These are phyloP conservation scores for Sarcophaga variegata DNA, from an alignment of 2,888 invertebrate genomes.

Conservation along the genomic window DNA sequence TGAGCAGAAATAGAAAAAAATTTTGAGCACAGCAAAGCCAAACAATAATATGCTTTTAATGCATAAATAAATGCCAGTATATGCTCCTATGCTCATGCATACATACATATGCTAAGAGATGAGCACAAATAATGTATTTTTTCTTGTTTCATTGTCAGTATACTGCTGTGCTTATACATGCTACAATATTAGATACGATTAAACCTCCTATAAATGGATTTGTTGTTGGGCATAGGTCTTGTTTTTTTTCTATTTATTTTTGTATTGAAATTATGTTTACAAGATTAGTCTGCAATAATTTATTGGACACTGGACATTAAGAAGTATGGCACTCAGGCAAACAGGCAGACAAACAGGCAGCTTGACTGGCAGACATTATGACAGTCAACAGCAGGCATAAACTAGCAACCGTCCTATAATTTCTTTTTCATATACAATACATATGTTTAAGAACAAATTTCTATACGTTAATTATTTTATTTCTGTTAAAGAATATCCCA, in stretches of 20 bases:
- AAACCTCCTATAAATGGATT: not conserved
- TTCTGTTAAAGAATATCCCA: no score
- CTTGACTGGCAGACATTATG: not conserved
- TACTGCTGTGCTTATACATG: not conserved
- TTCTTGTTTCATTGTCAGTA: not conserved
- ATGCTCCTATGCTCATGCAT: not conserved
- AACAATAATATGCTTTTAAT: conserved; percentile 16
- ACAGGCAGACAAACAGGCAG: not conserved
- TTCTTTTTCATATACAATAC: not conserved
- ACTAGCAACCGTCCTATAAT: not conserved
- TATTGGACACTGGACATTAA: conserved; percentile 27
- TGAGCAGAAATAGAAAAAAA: not conserved
- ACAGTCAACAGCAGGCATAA: not conserved
- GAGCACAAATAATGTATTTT: not conserved
- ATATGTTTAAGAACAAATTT: not conserved
- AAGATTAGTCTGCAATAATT: conserved; percentile 17
- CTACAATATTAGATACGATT: no score
- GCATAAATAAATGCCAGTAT: conserved; percentile 25
- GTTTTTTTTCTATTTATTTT: not conserved
- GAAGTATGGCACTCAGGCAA: not conserved
- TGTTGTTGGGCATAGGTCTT: not conserved
- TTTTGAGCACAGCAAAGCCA: not conserved
- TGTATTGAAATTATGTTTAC: not conserved
- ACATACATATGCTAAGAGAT: not conserved
- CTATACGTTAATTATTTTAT: not conserved